Evolutionary conservation across 2,888 invertebrate genomes (phyloP).

Genomic region (Cryptocheilus praepositus): DNA sequence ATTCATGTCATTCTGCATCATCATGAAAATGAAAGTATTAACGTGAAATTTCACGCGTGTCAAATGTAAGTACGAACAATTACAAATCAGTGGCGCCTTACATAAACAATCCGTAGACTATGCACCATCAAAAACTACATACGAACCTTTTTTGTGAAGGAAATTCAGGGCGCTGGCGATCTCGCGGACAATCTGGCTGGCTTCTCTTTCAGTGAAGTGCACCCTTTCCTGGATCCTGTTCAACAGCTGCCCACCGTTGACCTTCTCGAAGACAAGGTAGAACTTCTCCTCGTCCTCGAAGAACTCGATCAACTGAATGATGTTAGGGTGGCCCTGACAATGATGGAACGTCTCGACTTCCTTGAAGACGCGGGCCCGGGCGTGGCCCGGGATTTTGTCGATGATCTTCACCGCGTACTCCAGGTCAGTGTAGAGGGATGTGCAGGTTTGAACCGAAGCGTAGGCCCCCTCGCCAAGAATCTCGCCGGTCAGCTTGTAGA

Average conservation of each 20-base stretch:
- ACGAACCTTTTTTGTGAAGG: constrained; percentile 91
- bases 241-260: constrained; percentile 95
- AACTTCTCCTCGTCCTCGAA: constrained; percentile 98
- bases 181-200: constrained; percentile 94
- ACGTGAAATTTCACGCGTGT: too few relatives aligned
- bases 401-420: constrained; percentile 99
- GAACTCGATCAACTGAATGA: constrained; percentile 97
- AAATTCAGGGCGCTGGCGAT: constrained; percentile 96
- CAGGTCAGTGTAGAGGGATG: constrained; percentile 91
- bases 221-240: constrained; percentile 94
- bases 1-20: too few relatives aligned
- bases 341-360: constrained; percentile 99
- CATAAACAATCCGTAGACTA: too few relatives aligned
- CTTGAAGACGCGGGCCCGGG: constrained; percentile 95
- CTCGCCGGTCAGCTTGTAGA: constrained; percentile 96
- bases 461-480: constrained; percentile 97
- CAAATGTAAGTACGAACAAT: too few relatives aligned
- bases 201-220: constrained; percentile 96
- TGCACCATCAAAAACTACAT: too few relatives aligned
- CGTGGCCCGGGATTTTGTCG: constrained; percentile 95
- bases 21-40: too few relatives aligned
- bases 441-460: constrained; percentile 95
- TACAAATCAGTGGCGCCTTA: too few relatives aligned
- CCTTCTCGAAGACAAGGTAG: constrained; percentile 98
- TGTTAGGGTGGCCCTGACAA: constrained; percentile 97